phyloP scores from a whole-genome alignment of 1,140 invertebrate genomes.

The Druon quercuslanigerum region DNA sequence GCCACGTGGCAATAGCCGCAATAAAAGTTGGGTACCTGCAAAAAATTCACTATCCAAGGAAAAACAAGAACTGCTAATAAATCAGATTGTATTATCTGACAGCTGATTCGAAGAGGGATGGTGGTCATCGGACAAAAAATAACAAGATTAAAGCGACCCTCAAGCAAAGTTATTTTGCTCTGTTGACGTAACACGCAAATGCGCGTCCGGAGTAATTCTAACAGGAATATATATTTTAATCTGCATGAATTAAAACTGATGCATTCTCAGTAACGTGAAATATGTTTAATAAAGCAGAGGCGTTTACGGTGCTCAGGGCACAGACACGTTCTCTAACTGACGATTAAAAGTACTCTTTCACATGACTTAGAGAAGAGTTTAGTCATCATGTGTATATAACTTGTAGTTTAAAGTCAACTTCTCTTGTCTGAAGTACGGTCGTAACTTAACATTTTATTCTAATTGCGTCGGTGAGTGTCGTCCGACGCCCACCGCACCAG shows the following conservation, averaged over 20 bases:
- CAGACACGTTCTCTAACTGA: neutral
- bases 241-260: constrained; percentile 2
- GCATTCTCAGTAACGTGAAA: neutral
- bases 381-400: neutral
- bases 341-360: constrained; percentile 4
- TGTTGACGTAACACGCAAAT: constrained; percentile 5
- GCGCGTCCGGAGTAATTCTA: constrained; percentile 3
- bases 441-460: constrained; percentile 15
- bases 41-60: constrained; percentile 59
- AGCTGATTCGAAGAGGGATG: constrained; percentile 43
- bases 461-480: neutral
- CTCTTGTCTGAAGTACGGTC: neutral
- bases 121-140: constrained; percentile 41
- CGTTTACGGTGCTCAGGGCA: neutral
- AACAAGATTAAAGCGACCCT: constrained; percentile 34
- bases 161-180: constrained; percentile 3
- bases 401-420: neutral
- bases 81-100: constrained; percentile 60
- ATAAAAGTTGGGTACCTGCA: constrained; percentile 54
- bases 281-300: neutral
- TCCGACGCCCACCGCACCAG: constrained; percentile 11
- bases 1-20: constrained; percentile 55
- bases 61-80: constrained; percentile 60
- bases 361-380: neutral
- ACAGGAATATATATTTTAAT: constrained; percentile 20